Evolutionary conservation across 2,888 invertebrate species (phyloP), one percentile per base, ranked within the genome.

Genomic region (Epirrhoe tristata): DNA sequence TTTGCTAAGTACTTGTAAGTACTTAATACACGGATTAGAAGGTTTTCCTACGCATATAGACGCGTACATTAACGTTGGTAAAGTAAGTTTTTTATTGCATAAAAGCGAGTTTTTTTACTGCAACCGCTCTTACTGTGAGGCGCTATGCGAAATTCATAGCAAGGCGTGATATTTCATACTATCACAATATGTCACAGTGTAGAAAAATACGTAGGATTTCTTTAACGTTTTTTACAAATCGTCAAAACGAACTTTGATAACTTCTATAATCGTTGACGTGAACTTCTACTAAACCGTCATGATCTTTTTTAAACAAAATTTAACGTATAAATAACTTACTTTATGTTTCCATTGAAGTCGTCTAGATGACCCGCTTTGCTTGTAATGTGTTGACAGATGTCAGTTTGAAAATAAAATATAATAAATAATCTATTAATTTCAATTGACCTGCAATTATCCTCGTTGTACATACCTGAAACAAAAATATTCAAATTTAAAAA

Each of bases 111-210:
- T 43, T 12, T 43, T 43, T 43, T 34, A 12, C 39, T 43, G 12
- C 5, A 43, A 12, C 12, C 39, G 12, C 12, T 43, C 39, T 43
- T 12, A 43, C 39, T 43, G 39, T 43, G 12, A 12, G 39, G 12
- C 39, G 5, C 39, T 43, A 43, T 43, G 12, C 12, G 12, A 10
- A 12, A 43, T 12, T 43, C 12, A 43, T 12, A 3, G 12, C 12
- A 4, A 67, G 58, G 58, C 63, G 68, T 55, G 58, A 67, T 7
- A 70, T 71, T 71, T 63, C 58, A 39, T 48, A 67, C 70, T 74
- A 70, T 74, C 74, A 64, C 65, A 69, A 74, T 58, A 59, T 57
- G 46, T 8, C 55, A 69, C 60, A 66, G 64, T 53, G 4, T 58
- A 36, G 8, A n/a, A 36, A 36, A 46, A 39, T 55, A 34, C 57